Conservation (phyloP, 1,140 invertebrate genomes). For the Saxidomus purpurata region DNA sequence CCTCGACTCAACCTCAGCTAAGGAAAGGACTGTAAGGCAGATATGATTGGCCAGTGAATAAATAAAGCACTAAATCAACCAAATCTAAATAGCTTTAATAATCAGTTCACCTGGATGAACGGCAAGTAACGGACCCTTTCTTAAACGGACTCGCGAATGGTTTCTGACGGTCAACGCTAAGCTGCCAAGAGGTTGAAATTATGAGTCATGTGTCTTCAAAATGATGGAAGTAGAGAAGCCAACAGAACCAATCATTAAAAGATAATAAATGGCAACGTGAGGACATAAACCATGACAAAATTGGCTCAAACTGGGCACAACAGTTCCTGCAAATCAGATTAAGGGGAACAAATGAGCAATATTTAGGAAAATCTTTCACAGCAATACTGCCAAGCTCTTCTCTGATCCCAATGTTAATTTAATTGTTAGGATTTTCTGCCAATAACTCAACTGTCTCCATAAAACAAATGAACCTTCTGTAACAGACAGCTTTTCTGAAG, state of each 20-base stretch:
- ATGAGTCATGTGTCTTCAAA: too few relatives aligned
- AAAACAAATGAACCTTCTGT: not conserved
- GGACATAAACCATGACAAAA: conserved; percentile 23
- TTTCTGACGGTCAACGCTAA: too few relatives aligned
- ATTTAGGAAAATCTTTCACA: not conserved
- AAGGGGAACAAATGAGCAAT: not conserved
- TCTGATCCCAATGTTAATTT: not conserved
- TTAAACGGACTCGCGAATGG: too few relatives aligned
- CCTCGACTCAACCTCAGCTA: too few relatives aligned
- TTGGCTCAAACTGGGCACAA: conserved; percentile 11
- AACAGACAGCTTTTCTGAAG: not conserved
- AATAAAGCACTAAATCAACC: too few relatives aligned
- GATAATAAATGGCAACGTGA: conserved; percentile 30
- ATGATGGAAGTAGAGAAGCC: conserved; percentile 6
- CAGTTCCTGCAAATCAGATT: conserved; percentile 21
- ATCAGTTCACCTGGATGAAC: too few relatives aligned
- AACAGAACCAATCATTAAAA: not conserved
- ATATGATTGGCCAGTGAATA: too few relatives aligned
- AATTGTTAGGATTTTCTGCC: not conserved
- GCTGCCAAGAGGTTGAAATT: too few relatives aligned
- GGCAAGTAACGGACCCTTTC: too few relatives aligned
- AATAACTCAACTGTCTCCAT: not conserved
- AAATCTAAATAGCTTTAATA: too few relatives aligned
- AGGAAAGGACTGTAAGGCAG: too few relatives aligned
- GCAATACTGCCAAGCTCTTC: not conserved